Conservation (phyloP, 2,888 invertebrate species). For the Eupithecia pulchellata region DNA sequence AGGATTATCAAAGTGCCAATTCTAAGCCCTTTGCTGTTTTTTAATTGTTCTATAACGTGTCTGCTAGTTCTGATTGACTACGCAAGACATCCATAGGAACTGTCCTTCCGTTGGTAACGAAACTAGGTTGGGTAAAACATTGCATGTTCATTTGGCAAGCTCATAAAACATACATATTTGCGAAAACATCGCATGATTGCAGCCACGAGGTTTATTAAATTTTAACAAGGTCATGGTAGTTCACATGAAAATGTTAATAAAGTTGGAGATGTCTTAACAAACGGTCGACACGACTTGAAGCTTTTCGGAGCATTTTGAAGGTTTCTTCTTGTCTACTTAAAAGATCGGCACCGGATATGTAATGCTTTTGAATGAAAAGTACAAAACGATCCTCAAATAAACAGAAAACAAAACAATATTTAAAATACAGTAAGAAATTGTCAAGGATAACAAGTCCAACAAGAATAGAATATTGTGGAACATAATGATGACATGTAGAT, state of each 20-base stretch:
- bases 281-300: not conserved
- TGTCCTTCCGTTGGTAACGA: not conserved
- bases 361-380: not conserved
- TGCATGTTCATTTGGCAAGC: slow-evolving; percentile 34
- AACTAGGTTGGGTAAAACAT: slow-evolving; percentile 19
- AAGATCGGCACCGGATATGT: not conserved
- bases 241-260: slow-evolving; percentile 15
- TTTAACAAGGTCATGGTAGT: slow-evolving; percentile 30
- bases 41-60: not conserved
- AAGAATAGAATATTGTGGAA: not conserved
- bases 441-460: not conserved
- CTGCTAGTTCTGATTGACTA: not conserved
- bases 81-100: not conserved
- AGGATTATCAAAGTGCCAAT: not conserved
- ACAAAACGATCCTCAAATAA: not conserved
- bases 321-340: not conserved
- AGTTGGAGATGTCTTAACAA: not conserved
- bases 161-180: slow-evolving; percentile 32
- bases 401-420: not conserved
- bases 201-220: slow-evolving; percentile 15
- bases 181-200: slow-evolving; percentile 36
- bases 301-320: slow-evolving; percentile 9
- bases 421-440: no score
- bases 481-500: slow-evolving; percentile 10
- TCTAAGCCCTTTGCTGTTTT: not conserved